These are phyloP conservation scores for Sciaenops ocellatus DNA, from an alignment of 2,797 vertebrate species.

Conservation along the genomic window DNA sequence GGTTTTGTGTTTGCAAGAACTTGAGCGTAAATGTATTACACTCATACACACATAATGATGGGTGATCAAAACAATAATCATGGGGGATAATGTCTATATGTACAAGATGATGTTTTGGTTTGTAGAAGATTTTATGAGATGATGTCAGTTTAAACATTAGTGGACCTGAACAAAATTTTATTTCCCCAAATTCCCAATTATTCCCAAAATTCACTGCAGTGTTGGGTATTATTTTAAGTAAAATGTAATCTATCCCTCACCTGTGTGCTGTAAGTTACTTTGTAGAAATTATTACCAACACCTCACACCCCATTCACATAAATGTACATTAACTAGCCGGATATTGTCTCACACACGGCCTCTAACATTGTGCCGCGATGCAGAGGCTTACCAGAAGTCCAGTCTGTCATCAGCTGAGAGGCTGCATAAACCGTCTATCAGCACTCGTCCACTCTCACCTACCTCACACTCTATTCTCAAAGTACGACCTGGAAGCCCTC, in stretches of 20 bases:
- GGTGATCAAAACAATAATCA: slow-evolving; percentile 7
- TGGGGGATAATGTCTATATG: not conserved
- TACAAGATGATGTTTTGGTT: slow-evolving; percentile 2
- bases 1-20: slow-evolving; percentile 35
- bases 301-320: not conserved
- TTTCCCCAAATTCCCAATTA: slow-evolving; percentile 2
- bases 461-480: slow-evolving; percentile 48
- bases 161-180: too few relatives aligned
- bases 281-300: not conserved
- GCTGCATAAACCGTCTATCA: slow-evolving; percentile 53
- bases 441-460: slow-evolving; percentile 52
- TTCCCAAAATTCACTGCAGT: not conserved
- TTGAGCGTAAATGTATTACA: not conserved
- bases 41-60: not conserved
- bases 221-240: not conserved
- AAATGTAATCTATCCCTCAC: slow-evolving; percentile 14
- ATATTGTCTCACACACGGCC: slow-evolving; percentile 26
- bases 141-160: not conserved
- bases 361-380: not conserved
- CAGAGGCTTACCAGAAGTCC: slow-evolving; percentile 54
- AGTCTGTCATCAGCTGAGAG: slow-evolving; percentile 58
- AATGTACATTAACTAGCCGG: slow-evolving; percentile 8
- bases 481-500: slow-evolving; percentile 25
- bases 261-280: slow-evolving; percentile 14
- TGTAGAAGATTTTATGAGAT: slow-evolving; percentile 13